Conservation (phyloP, 2,888 invertebrate genomes). For the Dorcus parallelipipedus region DNA sequence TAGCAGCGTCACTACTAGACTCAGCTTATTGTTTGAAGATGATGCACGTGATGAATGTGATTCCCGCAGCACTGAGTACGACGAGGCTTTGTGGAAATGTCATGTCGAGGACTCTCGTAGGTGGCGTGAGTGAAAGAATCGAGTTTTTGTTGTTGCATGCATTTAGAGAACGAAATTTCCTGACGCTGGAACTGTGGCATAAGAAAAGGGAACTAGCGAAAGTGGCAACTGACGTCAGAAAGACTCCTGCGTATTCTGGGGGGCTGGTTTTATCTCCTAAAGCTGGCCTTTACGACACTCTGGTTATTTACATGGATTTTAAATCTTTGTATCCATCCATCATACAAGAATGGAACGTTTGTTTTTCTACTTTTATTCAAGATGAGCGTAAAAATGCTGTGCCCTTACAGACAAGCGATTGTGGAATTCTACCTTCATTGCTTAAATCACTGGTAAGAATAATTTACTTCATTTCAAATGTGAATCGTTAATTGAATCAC, state of each 20-base stretch:
- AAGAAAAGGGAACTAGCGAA: neutral
- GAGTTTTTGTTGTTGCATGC: constrained; percentile 95
- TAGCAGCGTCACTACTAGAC: constrained; percentile 73
- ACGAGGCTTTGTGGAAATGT: constrained; percentile 90
- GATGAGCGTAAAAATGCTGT: neutral
- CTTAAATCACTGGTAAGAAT: too few species aligned
- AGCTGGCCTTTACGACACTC: constrained; percentile 94
- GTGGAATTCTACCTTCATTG: too few species aligned
- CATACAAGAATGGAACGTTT: constrained; percentile 98
- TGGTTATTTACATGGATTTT: constrained; percentile 95
- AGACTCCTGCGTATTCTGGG: constrained; percentile 42
- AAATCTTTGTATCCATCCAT: constrained; percentile 99
- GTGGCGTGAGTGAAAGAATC: constrained; percentile 96
- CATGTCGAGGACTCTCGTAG: constrained; percentile 87
- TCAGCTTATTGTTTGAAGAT: constrained; percentile 78
- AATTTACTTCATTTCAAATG: too few species aligned
- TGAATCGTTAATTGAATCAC: too few species aligned
- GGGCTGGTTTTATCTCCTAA: constrained; percentile 97
- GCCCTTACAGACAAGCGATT: too few species aligned
- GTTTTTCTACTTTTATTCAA: constrained; percentile 78
- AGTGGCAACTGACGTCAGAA: neutral
- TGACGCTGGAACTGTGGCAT: constrained; percentile 80
- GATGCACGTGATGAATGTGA: constrained; percentile 85
- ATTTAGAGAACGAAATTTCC: constrained; percentile 85
- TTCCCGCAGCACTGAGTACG: constrained; percentile 93